A percentile compares a stretch with the other conserved stretches of the same genome.
Conservation (phyloP, 92 coral and sea anemone species). For the Heteractis magnifica region DNA sequence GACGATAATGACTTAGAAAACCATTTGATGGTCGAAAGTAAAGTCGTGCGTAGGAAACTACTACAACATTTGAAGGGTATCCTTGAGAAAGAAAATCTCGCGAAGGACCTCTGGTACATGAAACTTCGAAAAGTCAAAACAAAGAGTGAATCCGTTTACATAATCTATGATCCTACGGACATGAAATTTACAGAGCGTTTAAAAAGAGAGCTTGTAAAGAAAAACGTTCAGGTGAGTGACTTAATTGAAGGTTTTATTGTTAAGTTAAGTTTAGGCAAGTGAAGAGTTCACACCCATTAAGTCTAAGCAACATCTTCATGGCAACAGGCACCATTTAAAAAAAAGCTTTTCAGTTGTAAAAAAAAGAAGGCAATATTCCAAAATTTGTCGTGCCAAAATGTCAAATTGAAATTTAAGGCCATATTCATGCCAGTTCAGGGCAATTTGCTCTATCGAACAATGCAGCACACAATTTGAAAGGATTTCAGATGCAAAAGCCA, state of each 20-base stretch:
- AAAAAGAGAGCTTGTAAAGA: slow-evolving; percentile 57
- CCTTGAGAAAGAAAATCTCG: slow-evolving; percentile 64
- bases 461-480: neutral
- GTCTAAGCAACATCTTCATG: slow-evolving; percentile 8
- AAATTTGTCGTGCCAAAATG: neutral
- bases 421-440: neutral
- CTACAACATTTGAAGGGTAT: slow-evolving; percentile 64
- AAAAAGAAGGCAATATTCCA: neutral
- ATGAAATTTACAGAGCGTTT: slow-evolving; percentile 59
- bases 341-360: neutral
- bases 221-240: slow-evolving; percentile 63
- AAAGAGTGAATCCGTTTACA: slow-evolving; percentile 67
- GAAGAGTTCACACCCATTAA: slow-evolving; percentile 1
- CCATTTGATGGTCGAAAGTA: slow-evolving; percentile 80
- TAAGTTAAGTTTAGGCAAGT: neutral
- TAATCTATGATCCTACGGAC: slow-evolving; percentile 86
- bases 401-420: neutral
- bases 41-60: slow-evolving; percentile 70
- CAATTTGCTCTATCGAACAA: too few relatives aligned
- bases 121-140: slow-evolving; percentile 62
- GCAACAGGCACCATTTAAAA: slow-evolving; percentile 4
- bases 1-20: slow-evolving; percentile 66
- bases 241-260: slow-evolving; percentile 15
- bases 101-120: slow-evolving; percentile 69
- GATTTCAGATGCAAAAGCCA: neutral